Conservation (phyloP, 2,797 vertebrate genomes). For the Psittacula derbiana region DNA sequence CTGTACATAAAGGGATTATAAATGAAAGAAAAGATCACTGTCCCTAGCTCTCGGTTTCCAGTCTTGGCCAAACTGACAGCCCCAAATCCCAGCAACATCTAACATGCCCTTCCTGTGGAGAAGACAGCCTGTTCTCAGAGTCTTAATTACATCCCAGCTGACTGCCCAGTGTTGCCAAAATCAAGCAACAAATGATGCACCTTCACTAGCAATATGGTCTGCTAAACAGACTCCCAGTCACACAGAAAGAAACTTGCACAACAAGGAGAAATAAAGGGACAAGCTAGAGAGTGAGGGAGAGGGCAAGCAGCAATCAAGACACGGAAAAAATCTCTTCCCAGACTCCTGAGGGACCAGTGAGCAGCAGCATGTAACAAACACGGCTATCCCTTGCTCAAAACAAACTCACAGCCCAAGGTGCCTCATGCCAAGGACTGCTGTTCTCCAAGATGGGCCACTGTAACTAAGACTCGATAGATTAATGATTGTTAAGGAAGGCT, state of each 20-base stretch:
- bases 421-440: constrained; percentile 73
- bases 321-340: not conserved
- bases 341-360: constrained; percentile 22
- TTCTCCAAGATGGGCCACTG: constrained; percentile 74
- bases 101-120: constrained; percentile 93
- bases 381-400: constrained; percentile 48
- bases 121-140: constrained; percentile 93
- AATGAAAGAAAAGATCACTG: constrained; percentile 93
- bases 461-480: constrained; percentile 76
- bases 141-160: constrained; percentile 96
- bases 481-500: constrained; percentile 79
- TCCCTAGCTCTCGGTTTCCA: constrained; percentile 84
- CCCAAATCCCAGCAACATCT: constrained; percentile 92
- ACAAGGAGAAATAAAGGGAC: constrained; percentile 72
- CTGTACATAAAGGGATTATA: constrained; percentile 94
- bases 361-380: constrained; percentile 64
- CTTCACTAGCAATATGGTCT: constrained; percentile 91
- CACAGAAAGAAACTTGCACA: constrained; percentile 76
- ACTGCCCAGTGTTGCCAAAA: constrained; percentile 85
- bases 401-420: constrained; percentile 57
- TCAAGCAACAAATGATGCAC: constrained; percentile 86
- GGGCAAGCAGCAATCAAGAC: constrained; percentile 61
- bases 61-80: constrained; percentile 87
- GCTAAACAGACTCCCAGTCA: constrained; percentile 79
- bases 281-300: constrained; percentile 67